Evolutionary conservation across 2,888 invertebrate genomes (phyloP), one percentile per base, ranked within the genome.

Genomic region (Agrenia bidenticulata): DNA sequence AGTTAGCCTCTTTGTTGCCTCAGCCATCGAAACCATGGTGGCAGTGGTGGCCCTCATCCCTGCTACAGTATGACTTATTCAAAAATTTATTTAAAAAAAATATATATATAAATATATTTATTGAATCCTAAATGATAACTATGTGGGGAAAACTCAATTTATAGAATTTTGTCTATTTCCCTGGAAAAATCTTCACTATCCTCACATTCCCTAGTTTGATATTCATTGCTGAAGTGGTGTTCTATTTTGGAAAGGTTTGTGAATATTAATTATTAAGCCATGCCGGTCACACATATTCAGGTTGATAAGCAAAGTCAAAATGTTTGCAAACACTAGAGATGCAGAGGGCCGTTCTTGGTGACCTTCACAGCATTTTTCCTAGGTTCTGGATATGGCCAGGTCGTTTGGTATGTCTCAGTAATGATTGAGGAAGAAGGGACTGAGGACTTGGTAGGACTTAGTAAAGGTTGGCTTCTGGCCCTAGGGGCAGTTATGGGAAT

Each of bases 321-420:
- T 32, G 32, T 32, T 32, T 32, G 32, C 32, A n/a, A n/a, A n/a
- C n/a, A n/a, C n/a, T n/a, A 58, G 58, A 45, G n/a, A 24, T 49
- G 58, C 26, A 21, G 58, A 4, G 58, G 58, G 23, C 58, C 58
- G 2, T 58, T 58, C 26, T 13, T 58, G n/a, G 42, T 58, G 19
- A 58, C 58, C 4, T 58, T 58, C 26, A 45, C 49, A 39, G 58
- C 45, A 23, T 58, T 58, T 49, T 58, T 49, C 58, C 17, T 58
- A 45, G 58, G 58, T 2, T 7, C 45, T 2, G 45, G 15, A n/a
- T 58, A 58, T 26, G 23, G 41, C 17, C 58, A 58, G 23, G 17
- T 49, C 23, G 58, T 49, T 24, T 58, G 58, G 58, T 58, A 45
- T 26, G 27, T 58, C 17, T 42, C 58, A 9, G 45, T 45, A 9